phyloP scores from a whole-genome alignment of 2,113 vertebrate species.

The Phrynocephalus versicolor region DNA sequence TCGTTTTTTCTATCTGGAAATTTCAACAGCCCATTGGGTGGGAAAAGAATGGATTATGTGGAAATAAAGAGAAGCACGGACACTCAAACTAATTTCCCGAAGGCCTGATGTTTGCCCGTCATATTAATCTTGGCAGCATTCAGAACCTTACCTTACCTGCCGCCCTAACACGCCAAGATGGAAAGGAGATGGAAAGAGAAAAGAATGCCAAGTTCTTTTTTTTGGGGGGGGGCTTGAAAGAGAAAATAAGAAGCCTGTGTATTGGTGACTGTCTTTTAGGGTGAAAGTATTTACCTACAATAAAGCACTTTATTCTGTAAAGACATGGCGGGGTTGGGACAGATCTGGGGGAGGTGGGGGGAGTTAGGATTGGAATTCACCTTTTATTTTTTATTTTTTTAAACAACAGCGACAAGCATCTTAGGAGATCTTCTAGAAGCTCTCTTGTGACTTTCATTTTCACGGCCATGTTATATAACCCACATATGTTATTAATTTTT shows the following conservation, averaged over 20 bases:
- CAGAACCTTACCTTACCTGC: not conserved
- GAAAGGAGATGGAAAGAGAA: too few species aligned
- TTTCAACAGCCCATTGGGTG: not conserved
- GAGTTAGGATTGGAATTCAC: constrained; percentile 48
- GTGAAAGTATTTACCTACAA: constrained; percentile 71
- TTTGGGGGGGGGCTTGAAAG: too few species aligned
- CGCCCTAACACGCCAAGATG: constrained; percentile 53
- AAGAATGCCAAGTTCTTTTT: too few species aligned
- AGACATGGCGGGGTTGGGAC: constrained; percentile 55
- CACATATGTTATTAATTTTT: constrained; percentile 66
- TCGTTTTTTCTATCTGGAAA: not conserved
- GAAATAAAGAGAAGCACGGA: constrained; percentile 34
- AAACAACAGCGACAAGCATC: not conserved
- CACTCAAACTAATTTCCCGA: constrained; percentile 48
- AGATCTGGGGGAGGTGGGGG: constrained; percentile 47
- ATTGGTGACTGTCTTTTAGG: constrained; percentile 61
- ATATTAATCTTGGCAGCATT: constrained; percentile 18
- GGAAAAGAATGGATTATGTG: constrained; percentile 13
- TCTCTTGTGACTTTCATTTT: constrained; percentile 59
- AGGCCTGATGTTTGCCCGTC: constrained; percentile 48
- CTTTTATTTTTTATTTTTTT: constrained; percentile 55
- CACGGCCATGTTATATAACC: constrained; percentile 66
- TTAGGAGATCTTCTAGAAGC: constrained; percentile 56
- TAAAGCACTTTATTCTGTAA: constrained; percentile 84
- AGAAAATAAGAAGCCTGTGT: constrained; percentile 6